Percentiles rank a stretch among this genome's conserved stretches.
These are phyloP conservation scores for Adrianichthys oophorus DNA, from an alignment of 2,797 vertebrate genomes.

Conservation along the genomic window DNA sequence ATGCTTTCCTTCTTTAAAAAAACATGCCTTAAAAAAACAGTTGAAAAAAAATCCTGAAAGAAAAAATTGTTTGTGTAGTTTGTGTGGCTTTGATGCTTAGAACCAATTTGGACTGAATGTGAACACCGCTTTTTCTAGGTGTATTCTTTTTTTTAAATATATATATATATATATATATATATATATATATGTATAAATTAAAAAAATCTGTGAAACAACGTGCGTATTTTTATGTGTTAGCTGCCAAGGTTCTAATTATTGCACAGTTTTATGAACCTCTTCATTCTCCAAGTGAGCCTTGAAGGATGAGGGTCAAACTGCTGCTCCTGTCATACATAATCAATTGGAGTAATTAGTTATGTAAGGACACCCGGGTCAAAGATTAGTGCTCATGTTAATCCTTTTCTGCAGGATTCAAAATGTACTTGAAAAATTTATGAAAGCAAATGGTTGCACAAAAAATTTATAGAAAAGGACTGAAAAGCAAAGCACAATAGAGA, in stretches of 20 bases:
- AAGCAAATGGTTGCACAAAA: background rate
- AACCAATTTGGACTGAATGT: too few species aligned
- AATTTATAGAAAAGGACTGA: background rate
- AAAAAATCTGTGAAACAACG: too few species aligned
- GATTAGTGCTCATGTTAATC: constrained; percentile 8
- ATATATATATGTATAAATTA: too few species aligned
- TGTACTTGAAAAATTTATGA: background rate
- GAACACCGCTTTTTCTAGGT: too few species aligned
- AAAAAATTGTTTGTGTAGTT: too few species aligned
- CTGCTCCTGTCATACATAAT: constrained; percentile 16
- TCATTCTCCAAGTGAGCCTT: background rate
- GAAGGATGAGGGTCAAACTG: constrained; percentile 4
- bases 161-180: too few species aligned
- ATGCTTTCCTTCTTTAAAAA: too few species aligned
- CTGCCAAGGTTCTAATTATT: background rate
- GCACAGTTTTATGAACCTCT: background rate
- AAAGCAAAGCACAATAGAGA: constrained; percentile 1
- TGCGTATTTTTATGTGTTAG: too few species aligned
- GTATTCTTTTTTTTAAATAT: too few species aligned
- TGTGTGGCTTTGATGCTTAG: too few species aligned
- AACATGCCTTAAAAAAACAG: too few species aligned
- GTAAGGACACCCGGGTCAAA: constrained; percentile 18
- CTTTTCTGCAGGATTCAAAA: background rate
- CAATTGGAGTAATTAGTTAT: constrained; percentile 25
- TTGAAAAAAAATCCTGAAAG: too few species aligned